phyloP scores from a whole-genome alignment of 2,888 invertebrate species.

The Sipha maydis region DNA sequence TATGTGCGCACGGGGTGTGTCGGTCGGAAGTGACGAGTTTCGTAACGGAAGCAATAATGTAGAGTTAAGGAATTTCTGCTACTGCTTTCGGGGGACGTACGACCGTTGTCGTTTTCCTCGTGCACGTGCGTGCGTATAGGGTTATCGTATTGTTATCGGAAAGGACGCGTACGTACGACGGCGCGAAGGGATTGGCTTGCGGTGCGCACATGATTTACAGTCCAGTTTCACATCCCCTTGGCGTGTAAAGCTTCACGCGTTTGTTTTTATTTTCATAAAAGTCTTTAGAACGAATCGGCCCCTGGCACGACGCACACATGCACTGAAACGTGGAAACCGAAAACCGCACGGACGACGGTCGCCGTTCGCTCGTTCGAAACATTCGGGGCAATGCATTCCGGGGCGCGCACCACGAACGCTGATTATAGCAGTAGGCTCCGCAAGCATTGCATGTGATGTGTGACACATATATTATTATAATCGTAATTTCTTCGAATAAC shows the following conservation, averaged over 20 bases:
- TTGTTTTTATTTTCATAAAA: neutral
- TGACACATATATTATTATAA: constrained; percentile 13
- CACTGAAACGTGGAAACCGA: neutral
- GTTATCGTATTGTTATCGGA: neutral
- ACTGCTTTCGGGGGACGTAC: neutral
- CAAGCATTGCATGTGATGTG: neutral
- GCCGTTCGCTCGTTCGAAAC: constrained; percentile 24
- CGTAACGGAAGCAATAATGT: too few species aligned
- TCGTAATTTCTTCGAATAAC: neutral
- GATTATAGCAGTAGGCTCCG: neutral
- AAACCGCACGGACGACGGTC: neutral
- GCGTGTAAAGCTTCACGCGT: constrained; percentile 15
- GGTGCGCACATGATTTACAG: constrained; percentile 47
- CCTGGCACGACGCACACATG: neutral
- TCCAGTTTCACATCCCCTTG: constrained; percentile 34
- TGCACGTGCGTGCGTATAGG: neutral
- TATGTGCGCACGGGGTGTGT: too few species aligned
- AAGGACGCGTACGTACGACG: neutral
- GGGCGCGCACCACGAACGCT: neutral
- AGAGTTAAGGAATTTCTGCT: too few species aligned
- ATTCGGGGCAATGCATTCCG: constrained; percentile 32
- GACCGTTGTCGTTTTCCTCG: neutral
- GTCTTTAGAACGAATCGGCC: constrained; percentile 17
- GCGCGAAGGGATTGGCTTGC: neutral
- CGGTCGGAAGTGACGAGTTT: too few species aligned